Evolutionary conservation across 2,113 vertebrate genomes (phyloP), one percentile per base, ranked within the genome.

Genomic region (Gallinago paraguaiae): DNA sequence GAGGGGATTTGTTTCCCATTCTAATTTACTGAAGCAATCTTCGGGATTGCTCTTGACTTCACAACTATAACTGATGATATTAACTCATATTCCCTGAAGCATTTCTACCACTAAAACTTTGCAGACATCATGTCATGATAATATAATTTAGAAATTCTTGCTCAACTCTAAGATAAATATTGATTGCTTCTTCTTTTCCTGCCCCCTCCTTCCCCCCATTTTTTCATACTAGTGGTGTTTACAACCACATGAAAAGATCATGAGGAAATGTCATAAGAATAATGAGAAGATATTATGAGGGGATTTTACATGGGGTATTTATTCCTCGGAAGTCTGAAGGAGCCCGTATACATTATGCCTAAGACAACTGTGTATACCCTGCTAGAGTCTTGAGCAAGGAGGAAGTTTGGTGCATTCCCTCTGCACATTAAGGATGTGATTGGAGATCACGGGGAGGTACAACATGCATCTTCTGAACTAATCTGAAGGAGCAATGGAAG

Each of bases 1-100:
- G 72, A 82, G 72, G 83, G 80, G 53, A 76, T 94, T 80, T 89
- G 57, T 91, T 96, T 65, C 80, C 90, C 45, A 51, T 69, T 86
- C 74, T 93, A 90, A 96, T 93, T 91, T 92, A 78, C 80, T 60
- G 70, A 57, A 75, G 70, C 86, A 85, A 71, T 94, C 76, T 90
- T 88, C 1, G 1, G 82, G 60, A 74, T 77, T 95, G 79, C 64
- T 95, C 48, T 93, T 96, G 76, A 72, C 64, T 93, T 96, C 82
- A 51, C 56, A 74, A 9, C 76, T 95, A 31, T 79, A 75, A 92
- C 51, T 68, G 94, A 75, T 48, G 72, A 60, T 88, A 76, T 88
- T 94, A 94, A 63, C 71, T 94, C 67, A 8, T 17, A 50, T 67
- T 95, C 59, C 77, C 11, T 24, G 82, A 96, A 93, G 82, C 74